A percentile compares a stretch with the other conserved stretches of the same genome.
Conservation (phyloP, 2,113 vertebrate genomes). For the Burhinus bistriatus region DNA sequence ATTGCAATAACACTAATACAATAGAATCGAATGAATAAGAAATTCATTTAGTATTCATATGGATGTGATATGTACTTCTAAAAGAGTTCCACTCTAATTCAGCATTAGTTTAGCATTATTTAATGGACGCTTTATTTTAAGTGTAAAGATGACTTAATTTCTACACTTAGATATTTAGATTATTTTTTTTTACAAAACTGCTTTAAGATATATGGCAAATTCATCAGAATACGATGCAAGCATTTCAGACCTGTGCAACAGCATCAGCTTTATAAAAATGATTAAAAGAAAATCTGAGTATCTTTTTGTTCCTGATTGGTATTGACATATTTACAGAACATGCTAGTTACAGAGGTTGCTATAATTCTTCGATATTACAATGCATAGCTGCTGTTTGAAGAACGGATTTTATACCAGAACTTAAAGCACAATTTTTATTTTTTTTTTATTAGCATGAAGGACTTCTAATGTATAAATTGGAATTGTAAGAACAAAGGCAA, state of each 20-base stretch:
- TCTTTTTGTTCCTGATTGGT: not conserved
- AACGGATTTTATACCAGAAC: not conserved
- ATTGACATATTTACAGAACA: not conserved
- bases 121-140: conserved; percentile 69
- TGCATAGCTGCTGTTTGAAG: not conserved
- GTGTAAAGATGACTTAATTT: conserved; percentile 40
- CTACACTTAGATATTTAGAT: conserved; percentile 14
- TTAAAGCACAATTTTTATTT: not conserved
- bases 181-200: not conserved
- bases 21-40: conserved; percentile 60
- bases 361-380: not conserved
- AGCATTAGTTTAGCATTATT: conserved; percentile 41
- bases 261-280: not conserved
- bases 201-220: not conserved
- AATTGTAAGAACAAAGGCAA: not conserved
- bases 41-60: conserved; percentile 65
- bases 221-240: not conserved
- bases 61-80: conserved; percentile 52
- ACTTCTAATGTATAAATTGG: not conserved
- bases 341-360: not conserved
- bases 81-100: conserved; percentile 54
- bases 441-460: not conserved
- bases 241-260: not conserved
- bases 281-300: not conserved
- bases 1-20: conserved; percentile 68